A percentile compares a stretch with the other conserved stretches of the same genome.
Evolutionary conservation across 1,140 invertebrate genomes (phyloP).

Genomic region (Drosophila erecta): DNA sequence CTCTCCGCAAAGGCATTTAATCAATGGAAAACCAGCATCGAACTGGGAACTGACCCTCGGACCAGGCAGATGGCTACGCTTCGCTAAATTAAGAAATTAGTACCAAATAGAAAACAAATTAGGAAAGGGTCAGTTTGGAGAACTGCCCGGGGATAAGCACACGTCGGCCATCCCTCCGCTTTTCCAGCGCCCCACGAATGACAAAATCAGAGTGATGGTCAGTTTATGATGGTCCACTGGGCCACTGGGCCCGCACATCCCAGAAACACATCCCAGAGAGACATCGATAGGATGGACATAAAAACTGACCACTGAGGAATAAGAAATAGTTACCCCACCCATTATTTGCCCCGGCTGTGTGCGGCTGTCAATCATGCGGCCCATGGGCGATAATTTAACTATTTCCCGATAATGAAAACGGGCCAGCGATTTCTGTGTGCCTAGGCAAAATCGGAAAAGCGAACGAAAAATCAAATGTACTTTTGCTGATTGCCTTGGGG

Average conservation of each 20-base stretch:
- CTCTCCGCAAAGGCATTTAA: conserved; percentile 30
- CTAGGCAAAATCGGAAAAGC: conserved; percentile 31
- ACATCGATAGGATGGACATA: conserved; percentile 59
- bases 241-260: conserved; percentile 46
- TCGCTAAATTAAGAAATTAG: conserved; percentile 77
- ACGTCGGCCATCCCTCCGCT: conserved; percentile 2
- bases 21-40: conserved; percentile 63
- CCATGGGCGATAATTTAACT: conserved; percentile 73
- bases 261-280: conserved; percentile 5
- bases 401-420: conserved; percentile 73
- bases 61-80: conserved; percentile 36
- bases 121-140: conserved; percentile 70
- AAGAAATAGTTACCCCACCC: conserved; percentile 51
- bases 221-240: conserved; percentile 72
- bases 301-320: conserved; percentile 68
- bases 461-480: conserved; percentile 76
- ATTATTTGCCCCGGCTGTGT: conserved; percentile 31
- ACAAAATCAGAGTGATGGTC: conserved; percentile 73
- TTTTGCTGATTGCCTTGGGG: conserved; percentile 76
- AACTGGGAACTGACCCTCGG: conserved; percentile 44
- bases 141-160: conserved; percentile 12
- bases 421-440: conserved; percentile 42
- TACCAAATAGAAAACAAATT: conserved; percentile 81
- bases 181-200: conserved; percentile 36
- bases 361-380: conserved; percentile 61